Percentiles rank a stretch among this genome's conserved stretches.
These are phyloP conservation scores for Drosophila orosa DNA, from an alignment of 1,140 invertebrate species.

Conservation along the genomic window DNA sequence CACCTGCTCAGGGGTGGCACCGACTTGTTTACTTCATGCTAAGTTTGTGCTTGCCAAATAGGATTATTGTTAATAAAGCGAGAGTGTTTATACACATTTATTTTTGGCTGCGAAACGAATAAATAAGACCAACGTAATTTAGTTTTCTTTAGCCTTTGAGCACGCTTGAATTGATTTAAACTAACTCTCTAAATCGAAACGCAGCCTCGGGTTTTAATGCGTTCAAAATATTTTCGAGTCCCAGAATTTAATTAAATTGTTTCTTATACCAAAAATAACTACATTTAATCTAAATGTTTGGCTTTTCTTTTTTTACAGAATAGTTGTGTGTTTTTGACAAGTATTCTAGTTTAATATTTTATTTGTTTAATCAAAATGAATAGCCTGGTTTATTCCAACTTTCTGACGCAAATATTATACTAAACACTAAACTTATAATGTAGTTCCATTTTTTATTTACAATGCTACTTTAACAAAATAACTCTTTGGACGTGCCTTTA, in stretches of 20 bases:
- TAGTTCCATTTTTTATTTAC: neutral
- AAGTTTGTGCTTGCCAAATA: slow-evolving; percentile 30
- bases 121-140: neutral
- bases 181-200: neutral
- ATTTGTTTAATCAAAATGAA: too few species aligned
- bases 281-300: neutral
- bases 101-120: slow-evolving; percentile 2
- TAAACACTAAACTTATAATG: neutral
- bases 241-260: neutral
- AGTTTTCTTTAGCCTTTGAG: neutral
- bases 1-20: slow-evolving; percentile 2
- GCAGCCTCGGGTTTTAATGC: neutral
- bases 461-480: neutral
- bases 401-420: neutral
- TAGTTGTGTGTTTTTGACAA: neutral
- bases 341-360: neutral
- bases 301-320: neutral
- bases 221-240: too few species aligned
- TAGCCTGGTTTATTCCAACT: too few species aligned
- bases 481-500: neutral
- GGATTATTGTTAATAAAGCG: slow-evolving; percentile 27
- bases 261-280: neutral
- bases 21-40: slow-evolving; percentile 18
- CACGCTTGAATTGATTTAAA: neutral
- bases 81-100: slow-evolving; percentile 26